Evolutionary conservation across 2,888 invertebrate genomes (phyloP), one percentile per base, ranked within the genome.

Genomic region (Dendrolimus pini): DNA sequence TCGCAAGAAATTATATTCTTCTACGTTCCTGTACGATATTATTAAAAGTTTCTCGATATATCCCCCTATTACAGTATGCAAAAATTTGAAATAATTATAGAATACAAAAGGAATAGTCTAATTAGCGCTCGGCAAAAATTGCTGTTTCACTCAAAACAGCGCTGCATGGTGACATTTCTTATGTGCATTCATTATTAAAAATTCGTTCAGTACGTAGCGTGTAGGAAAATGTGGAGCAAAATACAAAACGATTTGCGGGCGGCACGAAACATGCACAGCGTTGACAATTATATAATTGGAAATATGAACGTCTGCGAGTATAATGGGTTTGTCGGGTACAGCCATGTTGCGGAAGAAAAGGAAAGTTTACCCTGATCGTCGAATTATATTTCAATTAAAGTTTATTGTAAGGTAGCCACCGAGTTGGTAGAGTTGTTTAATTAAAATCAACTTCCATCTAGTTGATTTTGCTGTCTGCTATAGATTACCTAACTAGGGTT

Each of bases 301-400:
- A 68, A 66, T 60, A 63, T 56, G 57, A 67, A 63, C 61, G 59
- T 63, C 55, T 47, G n/a, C 8, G 59, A 62, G 41, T 54, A 47
- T 59, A 61, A 61, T 61, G 54, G 57, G 56, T 62, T 60, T 63
- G 60, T 68, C 62, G 56, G 58, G 58, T 65, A 61, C 62, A 65
- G 56, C 18, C 52, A 55, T 42, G 56, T 56, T 56, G 41, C 52
- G 10, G 58, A 62, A 65, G 62, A 62, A 63, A 62, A 14, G 10
- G 52, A 55, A 58, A 59, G 54, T 61, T 59, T 58, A 57, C 55
- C 59, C 56, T 18, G 54, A 59, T 59, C 55, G 41, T 53, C 41
- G 42, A 41, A 58, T 58, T 56, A 52, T 65, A 72, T 68, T 69
- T 58, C 59, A 69, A 71, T 71, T 68, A 65, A 71, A 72, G 65